Evolutionary conservation across 2,797 vertebrate species (phyloP).

Genomic region (Pristis pectinata): DNA sequence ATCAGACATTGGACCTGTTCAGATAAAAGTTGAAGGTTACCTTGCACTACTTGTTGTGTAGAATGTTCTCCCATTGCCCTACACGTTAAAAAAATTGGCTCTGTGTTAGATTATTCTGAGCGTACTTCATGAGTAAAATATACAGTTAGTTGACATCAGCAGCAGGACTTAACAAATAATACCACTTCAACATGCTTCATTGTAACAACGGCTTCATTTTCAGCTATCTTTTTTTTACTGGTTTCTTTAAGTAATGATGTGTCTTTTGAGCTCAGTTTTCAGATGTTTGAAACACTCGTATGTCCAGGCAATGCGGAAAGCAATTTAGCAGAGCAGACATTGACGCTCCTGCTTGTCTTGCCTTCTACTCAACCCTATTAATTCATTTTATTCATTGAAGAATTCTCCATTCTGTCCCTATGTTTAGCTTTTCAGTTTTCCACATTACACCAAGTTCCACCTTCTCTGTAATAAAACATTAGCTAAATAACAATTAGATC

Average conservation of each 20-base stretch:
- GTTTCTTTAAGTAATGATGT: too few species aligned
- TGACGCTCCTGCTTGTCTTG: too few species aligned
- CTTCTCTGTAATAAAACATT: neutral
- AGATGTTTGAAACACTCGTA: too few species aligned
- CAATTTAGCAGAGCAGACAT: too few species aligned
- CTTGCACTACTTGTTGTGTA: neutral
- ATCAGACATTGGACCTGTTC: neutral
- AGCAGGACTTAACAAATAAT: neutral
- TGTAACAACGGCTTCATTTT: too few species aligned
- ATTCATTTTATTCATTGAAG: neutral
- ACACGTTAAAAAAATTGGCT: neutral
- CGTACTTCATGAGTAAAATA: neutral
- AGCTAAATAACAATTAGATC: neutral
- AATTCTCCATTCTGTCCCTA: neutral
- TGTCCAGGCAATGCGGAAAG: too few species aligned
- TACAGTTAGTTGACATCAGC: neutral
- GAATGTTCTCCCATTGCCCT: neutral
- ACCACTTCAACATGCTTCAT: neutral
- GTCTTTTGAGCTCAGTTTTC: too few species aligned
- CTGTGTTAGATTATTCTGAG: neutral
- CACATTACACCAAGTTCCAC: neutral
- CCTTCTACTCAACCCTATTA: neutral
- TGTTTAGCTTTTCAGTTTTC: neutral
- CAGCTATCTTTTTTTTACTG: too few species aligned
- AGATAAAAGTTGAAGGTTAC: neutral